Evolutionary conservation across 1,140 invertebrate species (phyloP).

Genomic region (Bombus sibiricus): DNA sequence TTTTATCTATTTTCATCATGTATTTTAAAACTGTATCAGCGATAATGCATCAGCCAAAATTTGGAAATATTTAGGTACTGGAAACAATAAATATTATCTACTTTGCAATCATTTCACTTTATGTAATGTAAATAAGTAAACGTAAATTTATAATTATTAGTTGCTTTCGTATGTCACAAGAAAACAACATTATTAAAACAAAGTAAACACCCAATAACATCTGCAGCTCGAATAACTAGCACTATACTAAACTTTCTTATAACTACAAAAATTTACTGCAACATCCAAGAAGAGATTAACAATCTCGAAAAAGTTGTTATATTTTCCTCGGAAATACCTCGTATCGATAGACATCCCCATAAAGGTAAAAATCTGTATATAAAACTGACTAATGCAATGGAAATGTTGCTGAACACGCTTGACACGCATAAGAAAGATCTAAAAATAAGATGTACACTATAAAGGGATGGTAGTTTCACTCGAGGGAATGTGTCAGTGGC

Average conservation of each 20-base stretch:
- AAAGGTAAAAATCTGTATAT: background rate
- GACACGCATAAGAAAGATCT: background rate
- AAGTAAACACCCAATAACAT: background rate
- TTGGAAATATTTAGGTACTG: too few relatives aligned
- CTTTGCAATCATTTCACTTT: too few relatives aligned
- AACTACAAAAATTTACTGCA: background rate
- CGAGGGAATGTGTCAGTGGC: constrained; percentile 9
- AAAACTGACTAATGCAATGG: background rate
- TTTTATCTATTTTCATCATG: too few relatives aligned
- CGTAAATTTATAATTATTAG: too few relatives aligned
- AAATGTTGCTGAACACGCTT: background rate
- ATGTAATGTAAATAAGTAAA: too few relatives aligned
- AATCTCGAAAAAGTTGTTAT: background rate
- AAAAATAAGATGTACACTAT: background rate
- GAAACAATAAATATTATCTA: too few relatives aligned
- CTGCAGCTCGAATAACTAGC: too few relatives aligned
- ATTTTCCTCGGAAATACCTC: background rate
- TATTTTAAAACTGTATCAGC: too few relatives aligned
- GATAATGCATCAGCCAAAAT: too few relatives aligned
- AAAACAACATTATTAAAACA: background rate
- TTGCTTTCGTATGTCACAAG: too few relatives aligned
- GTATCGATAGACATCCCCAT: background rate
- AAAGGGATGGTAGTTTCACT: background rate
- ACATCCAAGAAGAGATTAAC: background rate
- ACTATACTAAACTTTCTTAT: background rate